Evolutionary conservation across 53 echinoderm and acorn worm genomes (phyloP).

Genomic region (Luidia sarsii): DNA sequence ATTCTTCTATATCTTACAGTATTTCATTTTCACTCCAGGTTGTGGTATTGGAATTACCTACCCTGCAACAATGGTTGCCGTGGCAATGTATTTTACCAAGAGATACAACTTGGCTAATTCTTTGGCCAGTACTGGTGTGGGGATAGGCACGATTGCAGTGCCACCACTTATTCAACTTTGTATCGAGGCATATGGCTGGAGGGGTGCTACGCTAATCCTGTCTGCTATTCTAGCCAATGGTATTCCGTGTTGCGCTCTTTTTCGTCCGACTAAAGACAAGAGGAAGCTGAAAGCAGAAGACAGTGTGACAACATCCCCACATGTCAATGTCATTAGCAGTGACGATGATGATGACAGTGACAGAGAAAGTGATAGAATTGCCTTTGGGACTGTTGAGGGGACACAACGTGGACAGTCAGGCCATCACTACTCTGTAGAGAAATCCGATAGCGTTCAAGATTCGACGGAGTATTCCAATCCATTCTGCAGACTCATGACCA

Average conservation of each 20-base stretch:
- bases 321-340: too few relatives aligned
- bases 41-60: slow-evolving; percentile 13
- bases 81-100: slow-evolving; percentile 27
- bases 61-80: not conserved
- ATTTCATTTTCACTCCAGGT: not conserved
- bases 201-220: slow-evolving; percentile 3
- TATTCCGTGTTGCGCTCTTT: not conserved
- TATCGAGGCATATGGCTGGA: slow-evolving; percentile 21
- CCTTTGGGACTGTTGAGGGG: not conserved
- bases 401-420: not conserved
- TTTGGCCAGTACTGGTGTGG: not conserved
- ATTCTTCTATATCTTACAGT: not conserved
- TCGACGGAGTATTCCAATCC: too few relatives aligned
- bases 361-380: too few relatives aligned
- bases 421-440: not conserved
- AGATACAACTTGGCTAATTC: slow-evolving; percentile 5
- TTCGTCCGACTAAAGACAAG: not conserved
- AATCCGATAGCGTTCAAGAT: too few relatives aligned
- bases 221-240: slow-evolving; percentile 24
- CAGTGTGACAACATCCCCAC: too few relatives aligned
- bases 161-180: slow-evolving; percentile 37
- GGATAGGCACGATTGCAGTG: not conserved
- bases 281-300: not conserved
- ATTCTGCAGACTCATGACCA: too few relatives aligned
- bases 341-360: not conserved